Conservation (phyloP, 2,888 invertebrate species). For the Tortrix viridana region DNA sequence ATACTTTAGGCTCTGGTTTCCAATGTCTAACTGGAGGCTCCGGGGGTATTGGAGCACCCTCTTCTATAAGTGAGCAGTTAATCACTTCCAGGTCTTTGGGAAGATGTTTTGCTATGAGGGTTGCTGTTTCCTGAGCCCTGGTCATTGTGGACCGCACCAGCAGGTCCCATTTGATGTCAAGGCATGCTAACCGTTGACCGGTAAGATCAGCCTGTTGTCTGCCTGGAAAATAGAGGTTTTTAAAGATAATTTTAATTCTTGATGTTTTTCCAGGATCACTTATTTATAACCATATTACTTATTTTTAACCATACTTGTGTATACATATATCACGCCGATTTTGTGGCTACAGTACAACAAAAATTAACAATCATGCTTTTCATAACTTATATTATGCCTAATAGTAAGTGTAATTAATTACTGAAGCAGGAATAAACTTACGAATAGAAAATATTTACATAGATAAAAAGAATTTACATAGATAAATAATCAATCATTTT, state of each 20-base stretch:
- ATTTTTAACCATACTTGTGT: too few species aligned
- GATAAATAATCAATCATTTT: too few species aligned
- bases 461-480: too few species aligned
- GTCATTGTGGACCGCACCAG: slow-evolving; percentile 96
- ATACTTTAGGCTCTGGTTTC: slow-evolving; percentile 89
- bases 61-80: slow-evolving; percentile 91
- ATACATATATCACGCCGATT: too few species aligned
- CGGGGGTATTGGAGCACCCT: slow-evolving; percentile 97
- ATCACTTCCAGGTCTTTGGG: slow-evolving; percentile 82
- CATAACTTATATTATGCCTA: too few species aligned
- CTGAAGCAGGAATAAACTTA: too few species aligned
- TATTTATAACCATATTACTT: too few species aligned
- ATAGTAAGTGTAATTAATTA: too few species aligned
- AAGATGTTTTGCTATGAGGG: slow-evolving; percentile 90
- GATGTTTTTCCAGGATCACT: too few species aligned
- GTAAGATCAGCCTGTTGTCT: slow-evolving; percentile 93
- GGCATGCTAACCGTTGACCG: slow-evolving; percentile 90
- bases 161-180: slow-evolving; percentile 91
- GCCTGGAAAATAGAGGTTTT: slow-evolving; percentile 80
- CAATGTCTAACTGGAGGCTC: slow-evolving; percentile 96
- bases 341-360: too few species aligned
- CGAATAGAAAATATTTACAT: too few species aligned
- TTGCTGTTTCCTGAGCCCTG: slow-evolving; percentile 95
- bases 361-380: too few species aligned
- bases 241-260: neutral